Base-by-base conservation (phyloP, 1,140 invertebrate species). In the Drosophila arawakana region DNA sequence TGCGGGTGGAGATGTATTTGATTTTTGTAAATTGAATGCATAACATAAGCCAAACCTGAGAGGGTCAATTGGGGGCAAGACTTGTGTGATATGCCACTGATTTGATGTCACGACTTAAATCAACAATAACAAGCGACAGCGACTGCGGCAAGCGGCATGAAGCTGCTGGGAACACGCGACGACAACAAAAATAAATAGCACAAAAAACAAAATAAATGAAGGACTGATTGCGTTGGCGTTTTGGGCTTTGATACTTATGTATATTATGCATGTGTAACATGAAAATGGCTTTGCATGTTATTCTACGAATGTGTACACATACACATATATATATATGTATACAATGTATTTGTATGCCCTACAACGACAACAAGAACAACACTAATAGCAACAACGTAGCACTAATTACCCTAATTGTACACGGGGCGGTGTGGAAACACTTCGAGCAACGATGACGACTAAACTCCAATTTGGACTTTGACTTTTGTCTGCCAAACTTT, bases 401-500 rank as follows among this genome's bases (percentile, higher is more conserved):
- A 80, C 84, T 89, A 88, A 88, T 88, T 88, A 88, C 80, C 65
- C 61, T 88, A 88, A 88, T 88, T 88, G 82, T 71, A 59, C 58
- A 76, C 50, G 73, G 73, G 80, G 80, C 78, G 84, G 60, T 83
- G 80, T 78, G 59, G 63, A 62, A 88, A 83, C 82, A 86, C 82
- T 86, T 83, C 69, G 86, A 83, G 82, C 67, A 88, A 80, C 80
- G 80, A 70, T 76, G 82, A 80, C 83, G 76, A 86, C 82, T 82
- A 86, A 86, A 86, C 83, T 86, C 78, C 68, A 83, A 77, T 74
- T 82, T 86, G 83, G 80, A 80, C 78, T 76, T 61, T 86, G 73
- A 75, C 76, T 81, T 69, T 62, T 69, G 76, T 81, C 67, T 61
- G 61, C 55, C 60, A 50, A 59, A 69, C 72, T 67, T 61, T 74